A percentile compares a stretch with the other conserved stretches of the same genome.
These are phyloP conservation scores for Cydia strobilella DNA, from an alignment of 1,140 invertebrate genomes.

Conservation along the genomic window DNA sequence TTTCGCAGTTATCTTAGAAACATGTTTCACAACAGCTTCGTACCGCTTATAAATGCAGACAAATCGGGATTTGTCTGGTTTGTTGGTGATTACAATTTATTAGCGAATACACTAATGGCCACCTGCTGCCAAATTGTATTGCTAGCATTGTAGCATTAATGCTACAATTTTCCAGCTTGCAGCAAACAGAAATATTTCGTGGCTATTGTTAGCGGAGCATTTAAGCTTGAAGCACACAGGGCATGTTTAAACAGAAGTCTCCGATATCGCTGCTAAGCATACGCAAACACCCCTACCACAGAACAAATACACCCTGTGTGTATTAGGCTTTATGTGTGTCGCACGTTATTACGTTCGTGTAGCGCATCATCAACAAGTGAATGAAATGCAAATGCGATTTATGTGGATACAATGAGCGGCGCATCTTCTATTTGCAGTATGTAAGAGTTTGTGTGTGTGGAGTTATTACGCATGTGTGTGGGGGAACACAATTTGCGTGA, in stretches of 20 bases:
- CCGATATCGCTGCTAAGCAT: neutral
- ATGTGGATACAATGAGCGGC: slow-evolving; percentile 37
- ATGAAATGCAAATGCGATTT: slow-evolving; percentile 45
- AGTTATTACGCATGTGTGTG: slow-evolving; percentile 33
- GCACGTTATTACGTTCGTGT: slow-evolving; percentile 12
- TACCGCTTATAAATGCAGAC: neutral
- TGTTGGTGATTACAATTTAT: neutral
- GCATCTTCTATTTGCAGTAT: slow-evolving; percentile 33
- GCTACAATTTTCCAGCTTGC: neutral
- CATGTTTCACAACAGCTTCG: neutral
- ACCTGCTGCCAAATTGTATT: neutral
- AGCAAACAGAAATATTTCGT: neutral
- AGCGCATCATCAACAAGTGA: slow-evolving; percentile 33
- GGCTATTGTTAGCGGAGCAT: neutral
- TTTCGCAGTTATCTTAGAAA: no score
- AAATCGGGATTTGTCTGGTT: neutral
- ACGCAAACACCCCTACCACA: neutral
- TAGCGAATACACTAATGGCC: neutral
- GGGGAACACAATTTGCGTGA: slow-evolving; percentile 39
- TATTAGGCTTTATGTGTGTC: slow-evolving; percentile 14
- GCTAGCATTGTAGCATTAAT: neutral
- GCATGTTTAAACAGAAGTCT: slow-evolving; percentile 9
- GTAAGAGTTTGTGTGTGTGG: neutral
- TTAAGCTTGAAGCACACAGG: slow-evolving; percentile 8
- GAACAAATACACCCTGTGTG: neutral